Conservation (phyloP, 2,888 invertebrate species). For the Urechis unicinctus region DNA sequence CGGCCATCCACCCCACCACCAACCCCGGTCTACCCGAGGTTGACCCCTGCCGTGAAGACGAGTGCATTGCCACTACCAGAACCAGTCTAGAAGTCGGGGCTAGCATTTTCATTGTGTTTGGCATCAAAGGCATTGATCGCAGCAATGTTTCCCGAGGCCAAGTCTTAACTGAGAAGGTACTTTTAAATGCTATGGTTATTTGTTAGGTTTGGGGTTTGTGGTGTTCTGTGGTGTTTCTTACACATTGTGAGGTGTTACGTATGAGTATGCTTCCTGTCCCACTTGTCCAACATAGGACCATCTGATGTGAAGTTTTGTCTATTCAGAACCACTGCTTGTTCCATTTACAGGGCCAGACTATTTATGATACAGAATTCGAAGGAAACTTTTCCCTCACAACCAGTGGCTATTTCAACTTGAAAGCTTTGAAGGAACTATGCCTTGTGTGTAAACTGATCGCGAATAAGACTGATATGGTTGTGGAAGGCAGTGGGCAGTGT, state of each 20-base stretch:
- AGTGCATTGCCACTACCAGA: no score
- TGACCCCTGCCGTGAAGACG: no score
- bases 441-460: slow-evolving; percentile 32
- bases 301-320: not conserved
- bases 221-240: no score
- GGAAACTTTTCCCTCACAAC: no score
- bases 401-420: slow-evolving; percentile 6
- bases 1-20: no score
- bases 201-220: no score
- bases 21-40: no score
- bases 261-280: no score
- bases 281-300: no score
- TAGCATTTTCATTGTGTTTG: slow-evolving; percentile 39
- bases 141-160: slow-evolving; percentile 28
- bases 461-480: slow-evolving; percentile 31
- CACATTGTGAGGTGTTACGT: no score
- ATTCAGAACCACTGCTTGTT: not conserved
- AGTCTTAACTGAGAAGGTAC: slow-evolving; percentile 33
- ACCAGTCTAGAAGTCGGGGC: slow-evolving; percentile 35
- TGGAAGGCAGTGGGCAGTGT: slow-evolving; percentile 33
- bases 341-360: slow-evolving; percentile 30
- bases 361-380: slow-evolving; percentile 30
- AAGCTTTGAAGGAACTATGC: slow-evolving; percentile 28
- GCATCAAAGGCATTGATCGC: slow-evolving; percentile 30
- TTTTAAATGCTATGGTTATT: no score